Evolutionary conservation across 2,888 invertebrate genomes (phyloP), one percentile per base, ranked within the genome.

Genomic region (Melanostoma mellinum): DNA sequence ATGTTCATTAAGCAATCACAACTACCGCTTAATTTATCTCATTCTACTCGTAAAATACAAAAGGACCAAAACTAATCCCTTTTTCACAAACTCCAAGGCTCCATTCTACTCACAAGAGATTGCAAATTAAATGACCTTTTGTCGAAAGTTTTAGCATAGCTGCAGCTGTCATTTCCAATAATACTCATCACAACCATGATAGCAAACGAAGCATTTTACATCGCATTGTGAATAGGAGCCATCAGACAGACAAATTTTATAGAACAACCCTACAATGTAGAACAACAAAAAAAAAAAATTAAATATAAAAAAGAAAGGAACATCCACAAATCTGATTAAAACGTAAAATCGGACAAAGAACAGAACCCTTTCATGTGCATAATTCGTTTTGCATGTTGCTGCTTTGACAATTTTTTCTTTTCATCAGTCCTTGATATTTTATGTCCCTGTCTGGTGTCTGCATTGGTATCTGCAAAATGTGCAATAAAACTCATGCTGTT

Each of bases 161-260:
- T 20, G 58, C 20, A 44, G 30, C 75, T 80, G 75, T 75, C 69
- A 80, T 63, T 75, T 63, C 10, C 80, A 80, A 74, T 55, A 55
- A 20, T 6, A 9, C 53, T 50, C 58, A 69, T 65, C 56, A 61
- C 6, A 68, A 48, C n/a, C 35, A 36, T 6, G 20, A 36, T 36
- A 30, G 9, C 48, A 20, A 36, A 36, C 61, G 30, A 36, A 61
- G 63, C 63, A 63, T 50, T 63, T 50, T 50, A 63, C 50, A 50
- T 63, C 30, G 38, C 30, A 63, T 50, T 63, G 38, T 50, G 63
- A 36, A 38, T 38, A 50, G 50, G 50, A 38, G 38, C 38, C 38
- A 38, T 50, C 38, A n/a, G 36, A 48, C 48, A 36, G 48, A 63
- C 38, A 2, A 35, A 53, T 53, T n/a, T 33, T 10, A 10, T n/a